Evolutionary conservation across 2,797 vertebrate genomes (phyloP).

Genomic region (Bovichtus variegatus): DNA sequence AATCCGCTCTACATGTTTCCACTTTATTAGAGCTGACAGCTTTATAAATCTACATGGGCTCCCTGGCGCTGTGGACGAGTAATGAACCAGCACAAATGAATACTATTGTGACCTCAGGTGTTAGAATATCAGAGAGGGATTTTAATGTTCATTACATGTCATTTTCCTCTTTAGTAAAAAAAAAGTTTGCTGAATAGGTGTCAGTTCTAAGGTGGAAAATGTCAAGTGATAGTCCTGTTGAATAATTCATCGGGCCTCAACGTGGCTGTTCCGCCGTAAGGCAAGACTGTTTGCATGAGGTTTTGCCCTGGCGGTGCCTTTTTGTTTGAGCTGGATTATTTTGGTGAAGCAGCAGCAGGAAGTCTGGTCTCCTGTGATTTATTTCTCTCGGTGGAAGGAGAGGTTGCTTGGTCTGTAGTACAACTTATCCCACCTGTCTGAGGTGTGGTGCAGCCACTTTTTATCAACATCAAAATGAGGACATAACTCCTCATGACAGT

Average conservation of each 20-base stretch:
- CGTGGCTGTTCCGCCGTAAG: neutral
- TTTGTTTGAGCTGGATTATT: constrained; percentile 22
- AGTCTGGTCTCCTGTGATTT: constrained; percentile 33
- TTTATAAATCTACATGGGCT: constrained; percentile 41
- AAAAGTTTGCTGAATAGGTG: constrained; percentile 8
- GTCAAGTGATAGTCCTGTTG: constrained; percentile 50
- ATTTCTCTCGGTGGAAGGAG: constrained; percentile 28
- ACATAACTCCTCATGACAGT: constrained; percentile 16
- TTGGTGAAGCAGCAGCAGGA: constrained; percentile 18
- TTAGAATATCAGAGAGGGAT: constrained; percentile 47
- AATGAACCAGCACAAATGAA: constrained; percentile 60
- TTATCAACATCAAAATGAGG: constrained; percentile 30
- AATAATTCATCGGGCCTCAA: constrained; percentile 49
- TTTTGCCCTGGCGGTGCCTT: constrained; percentile 8
- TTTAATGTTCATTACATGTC: constrained; percentile 30
- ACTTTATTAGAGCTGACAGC: constrained; percentile 76
- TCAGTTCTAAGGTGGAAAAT: constrained; percentile 42
- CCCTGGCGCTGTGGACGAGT: constrained; percentile 50
- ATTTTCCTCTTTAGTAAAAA: constrained; percentile 18
- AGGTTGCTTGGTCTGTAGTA: constrained; percentile 8
- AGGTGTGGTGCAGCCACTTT: constrained; percentile 25
- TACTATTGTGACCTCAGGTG: constrained; percentile 46
- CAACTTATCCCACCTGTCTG: constrained; percentile 44
- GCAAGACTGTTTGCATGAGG: neutral
- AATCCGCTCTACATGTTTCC: constrained; percentile 64